Percentiles rank a stretch among this genome's conserved stretches.
phyloP scores from a whole-genome alignment of 2,888 invertebrate species.

The Cactoblastis cactorum region DNA sequence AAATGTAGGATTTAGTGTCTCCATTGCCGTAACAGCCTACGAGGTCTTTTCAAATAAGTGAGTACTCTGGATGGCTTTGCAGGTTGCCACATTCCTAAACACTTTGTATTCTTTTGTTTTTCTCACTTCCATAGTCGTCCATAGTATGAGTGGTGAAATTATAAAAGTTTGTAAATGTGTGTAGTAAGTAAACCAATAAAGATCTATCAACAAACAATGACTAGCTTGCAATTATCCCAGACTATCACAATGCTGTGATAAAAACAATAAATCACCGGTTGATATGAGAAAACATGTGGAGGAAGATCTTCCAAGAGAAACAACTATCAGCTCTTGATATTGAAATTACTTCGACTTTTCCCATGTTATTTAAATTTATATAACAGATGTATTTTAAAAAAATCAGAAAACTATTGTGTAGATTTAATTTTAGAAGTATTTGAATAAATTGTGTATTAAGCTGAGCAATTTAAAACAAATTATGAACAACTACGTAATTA shows the following conservation, averaged over 20 bases:
- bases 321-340: background rate
- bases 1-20: conserved; percentile 15
- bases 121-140: background rate
- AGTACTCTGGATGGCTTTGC: conserved; percentile 33
- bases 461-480: conserved; percentile 38
- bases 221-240: conserved; percentile 6
- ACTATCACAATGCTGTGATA: conserved; percentile 6
- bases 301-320: background rate
- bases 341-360: background rate
- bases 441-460: conserved; percentile 37
- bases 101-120: background rate
- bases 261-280: conserved; percentile 9
- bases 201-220: conserved; percentile 4
- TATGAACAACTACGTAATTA: conserved; percentile 39
- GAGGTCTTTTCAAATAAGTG: conserved; percentile 26
- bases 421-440: conserved; percentile 22
- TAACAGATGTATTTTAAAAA: background rate
- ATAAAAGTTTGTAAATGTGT: background rate
- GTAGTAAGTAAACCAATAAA: conserved; percentile 3
- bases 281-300: background rate
- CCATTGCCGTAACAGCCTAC: conserved; percentile 18
- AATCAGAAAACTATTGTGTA: conserved; percentile 2
- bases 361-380: background rate
- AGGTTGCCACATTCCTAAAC: conserved; percentile 16
- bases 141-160: background rate